Evolutionary conservation across 2,888 invertebrate species (phyloP).

Genomic region (Clunio marinus): DNA sequence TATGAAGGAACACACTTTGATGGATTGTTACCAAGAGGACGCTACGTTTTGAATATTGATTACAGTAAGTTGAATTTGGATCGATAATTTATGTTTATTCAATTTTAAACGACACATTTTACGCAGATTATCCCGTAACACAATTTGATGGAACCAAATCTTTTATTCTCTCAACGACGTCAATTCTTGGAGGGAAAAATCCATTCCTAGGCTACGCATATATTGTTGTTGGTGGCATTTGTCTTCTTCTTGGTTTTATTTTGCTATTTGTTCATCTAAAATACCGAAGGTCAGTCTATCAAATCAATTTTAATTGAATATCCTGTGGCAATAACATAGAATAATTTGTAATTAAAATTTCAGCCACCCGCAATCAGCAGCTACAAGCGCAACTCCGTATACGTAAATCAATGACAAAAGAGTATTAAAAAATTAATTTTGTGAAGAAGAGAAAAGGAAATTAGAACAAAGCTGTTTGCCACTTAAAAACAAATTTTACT

Average conservation of each 20-base stretch:
- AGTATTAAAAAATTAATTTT: background rate
- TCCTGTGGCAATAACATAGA: too few relatives aligned
- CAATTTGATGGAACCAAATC: conserved; percentile 90
- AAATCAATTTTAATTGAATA: background rate
- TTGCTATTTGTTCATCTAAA: conserved; percentile 93
- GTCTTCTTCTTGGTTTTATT: conserved; percentile 84
- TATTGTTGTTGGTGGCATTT: conserved; percentile 93
- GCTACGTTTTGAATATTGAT: conserved; percentile 63
- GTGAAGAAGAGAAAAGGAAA: background rate
- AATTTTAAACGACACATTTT: background rate
- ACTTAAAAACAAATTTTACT: too few relatives aligned
- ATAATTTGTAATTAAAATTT: too few relatives aligned
- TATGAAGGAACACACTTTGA: conserved; percentile 58
- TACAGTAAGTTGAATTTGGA: conserved; percentile 66
- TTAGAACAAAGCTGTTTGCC: background rate
- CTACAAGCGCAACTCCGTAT: conserved; percentile 10
- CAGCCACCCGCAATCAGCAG: background rate
- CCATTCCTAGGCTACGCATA: conserved; percentile 97
- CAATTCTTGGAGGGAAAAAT: conserved; percentile 95
- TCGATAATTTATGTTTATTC: background rate
- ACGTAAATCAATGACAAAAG: background rate
- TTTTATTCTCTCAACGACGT: conserved; percentile 95
- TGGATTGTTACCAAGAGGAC: conserved; percentile 70
- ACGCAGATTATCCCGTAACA: conserved; percentile 79
- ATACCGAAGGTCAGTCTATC: conserved; percentile 81